Evolutionary conservation across 1,140 invertebrate genomes (phyloP).

Genomic region (Centruroides vittatus): DNA sequence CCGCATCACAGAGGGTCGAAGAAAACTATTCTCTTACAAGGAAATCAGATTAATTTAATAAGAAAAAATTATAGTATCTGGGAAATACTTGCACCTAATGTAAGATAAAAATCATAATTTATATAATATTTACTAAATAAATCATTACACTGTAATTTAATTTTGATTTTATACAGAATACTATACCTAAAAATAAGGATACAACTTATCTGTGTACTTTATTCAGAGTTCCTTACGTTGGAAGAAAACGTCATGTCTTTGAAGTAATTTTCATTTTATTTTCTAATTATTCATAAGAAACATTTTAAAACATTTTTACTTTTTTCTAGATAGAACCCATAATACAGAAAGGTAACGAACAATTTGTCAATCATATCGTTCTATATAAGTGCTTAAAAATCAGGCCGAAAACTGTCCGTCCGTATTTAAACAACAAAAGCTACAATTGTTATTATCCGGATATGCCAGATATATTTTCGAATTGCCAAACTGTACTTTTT

Average conservation of each 20-base stretch:
- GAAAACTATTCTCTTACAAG: slow-evolving; percentile 40
- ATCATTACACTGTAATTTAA: not conserved
- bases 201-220: slow-evolving; percentile 73
- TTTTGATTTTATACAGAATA: slow-evolving; percentile 37
- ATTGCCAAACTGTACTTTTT: slow-evolving; percentile 58
- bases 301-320: slow-evolving; percentile 9
- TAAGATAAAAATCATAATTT: slow-evolving; percentile 26
- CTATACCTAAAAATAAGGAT: slow-evolving; percentile 47
- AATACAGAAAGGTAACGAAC: slow-evolving; percentile 29
- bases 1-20: slow-evolving; percentile 44
- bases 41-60: slow-evolving; percentile 34
- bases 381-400: slow-evolving; percentile 48
- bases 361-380: slow-evolving; percentile 52
- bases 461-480: slow-evolving; percentile 58
- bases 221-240: slow-evolving; percentile 52
- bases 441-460: slow-evolving; percentile 46
- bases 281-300: not conserved
- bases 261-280: slow-evolving; percentile 34
- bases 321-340: slow-evolving; percentile 47
- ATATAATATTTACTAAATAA: not conserved
- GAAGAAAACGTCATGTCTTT: slow-evolving; percentile 61
- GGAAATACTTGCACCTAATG: slow-evolving; percentile 58
- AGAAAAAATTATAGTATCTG: slow-evolving; percentile 33
- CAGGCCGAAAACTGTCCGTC: slow-evolving; percentile 30
- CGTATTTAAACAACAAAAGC: slow-evolving; percentile 46